Percentiles rank a stretch among this genome's conserved stretches.
Evolutionary conservation across 2,113 vertebrate genomes (phyloP).

Genomic region (Martes martes): DNA sequence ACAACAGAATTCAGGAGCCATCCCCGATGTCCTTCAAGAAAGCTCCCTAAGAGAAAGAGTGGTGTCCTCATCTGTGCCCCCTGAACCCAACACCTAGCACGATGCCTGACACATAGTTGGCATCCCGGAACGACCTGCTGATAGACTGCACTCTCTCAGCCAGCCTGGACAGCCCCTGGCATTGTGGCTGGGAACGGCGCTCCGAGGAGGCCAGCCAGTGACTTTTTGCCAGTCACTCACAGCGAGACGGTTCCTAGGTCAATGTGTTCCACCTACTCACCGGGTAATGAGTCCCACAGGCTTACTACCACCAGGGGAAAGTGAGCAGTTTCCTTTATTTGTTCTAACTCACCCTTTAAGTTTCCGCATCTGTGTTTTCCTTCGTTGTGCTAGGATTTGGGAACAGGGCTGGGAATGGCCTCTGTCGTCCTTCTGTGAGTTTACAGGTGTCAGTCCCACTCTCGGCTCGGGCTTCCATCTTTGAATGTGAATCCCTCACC

Average conservation of each 20-base stretch:
- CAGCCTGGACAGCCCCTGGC: neutral
- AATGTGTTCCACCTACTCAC: neutral
- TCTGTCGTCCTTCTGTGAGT: neutral
- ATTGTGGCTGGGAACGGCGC: neutral
- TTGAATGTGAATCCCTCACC: neutral
- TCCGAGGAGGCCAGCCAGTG: neutral
- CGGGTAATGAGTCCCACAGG: slow-evolving; percentile 31
- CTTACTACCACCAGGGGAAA: rapidly evolving
- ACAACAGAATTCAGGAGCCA: neutral
- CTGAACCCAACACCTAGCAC: neutral
- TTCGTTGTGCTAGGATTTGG: neutral
- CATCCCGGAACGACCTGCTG: neutral
- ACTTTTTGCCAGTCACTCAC: neutral
- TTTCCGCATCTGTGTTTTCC: neutral
- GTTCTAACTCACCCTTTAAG: neutral
- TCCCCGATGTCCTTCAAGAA: neutral
- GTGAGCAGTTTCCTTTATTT: neutral
- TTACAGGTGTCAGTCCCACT: neutral
- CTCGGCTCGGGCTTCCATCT: neutral
- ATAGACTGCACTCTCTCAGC: neutral
- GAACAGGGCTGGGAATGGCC: neutral
- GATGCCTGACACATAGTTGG: neutral
- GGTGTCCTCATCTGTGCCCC: neutral
- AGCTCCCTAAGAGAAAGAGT: neutral
- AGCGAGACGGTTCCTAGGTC: neutral